Evolutionary conservation across 1,140 invertebrate genomes (phyloP).

Genomic region (Bombus superbus): DNA sequence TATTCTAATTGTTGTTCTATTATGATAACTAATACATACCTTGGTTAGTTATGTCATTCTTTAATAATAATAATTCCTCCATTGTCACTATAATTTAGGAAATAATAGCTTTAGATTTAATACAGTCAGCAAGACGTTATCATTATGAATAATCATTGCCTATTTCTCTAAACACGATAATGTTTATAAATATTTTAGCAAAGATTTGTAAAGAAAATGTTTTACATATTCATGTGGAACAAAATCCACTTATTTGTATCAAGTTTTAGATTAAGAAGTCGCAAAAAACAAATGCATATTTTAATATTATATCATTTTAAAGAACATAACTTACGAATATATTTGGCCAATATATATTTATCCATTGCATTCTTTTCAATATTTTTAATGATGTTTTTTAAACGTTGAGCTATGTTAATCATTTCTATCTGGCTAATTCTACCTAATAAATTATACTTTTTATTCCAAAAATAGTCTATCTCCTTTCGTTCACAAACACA

Average conservation of each 20-base stretch:
- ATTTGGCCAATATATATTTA: constrained; percentile 48
- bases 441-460: constrained; percentile 63
- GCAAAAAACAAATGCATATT: neutral
- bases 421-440: constrained; percentile 18
- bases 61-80: neutral
- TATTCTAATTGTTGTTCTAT: neutral
- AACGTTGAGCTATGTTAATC: constrained; percentile 14
- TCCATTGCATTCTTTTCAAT: constrained; percentile 47
- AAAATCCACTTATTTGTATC: neutral
- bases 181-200: neutral
- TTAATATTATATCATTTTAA: neutral
- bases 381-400: constrained; percentile 52
- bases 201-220: neutral
- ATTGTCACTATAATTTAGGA: neutral
- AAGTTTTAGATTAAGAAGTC: neutral
- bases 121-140: neutral
- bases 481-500: neutral
- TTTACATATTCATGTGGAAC: neutral
- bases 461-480: constrained; percentile 66
- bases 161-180: neutral
- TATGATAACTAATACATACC: neutral
- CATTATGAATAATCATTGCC: neutral
- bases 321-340: constrained; percentile 63
- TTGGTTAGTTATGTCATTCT: fast-evolving
- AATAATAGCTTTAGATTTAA: neutral